Evolutionary conservation across 2,888 invertebrate genomes (phyloP), one percentile per base, ranked within the genome.

Genomic region (Microctonus hyperodae): DNA sequence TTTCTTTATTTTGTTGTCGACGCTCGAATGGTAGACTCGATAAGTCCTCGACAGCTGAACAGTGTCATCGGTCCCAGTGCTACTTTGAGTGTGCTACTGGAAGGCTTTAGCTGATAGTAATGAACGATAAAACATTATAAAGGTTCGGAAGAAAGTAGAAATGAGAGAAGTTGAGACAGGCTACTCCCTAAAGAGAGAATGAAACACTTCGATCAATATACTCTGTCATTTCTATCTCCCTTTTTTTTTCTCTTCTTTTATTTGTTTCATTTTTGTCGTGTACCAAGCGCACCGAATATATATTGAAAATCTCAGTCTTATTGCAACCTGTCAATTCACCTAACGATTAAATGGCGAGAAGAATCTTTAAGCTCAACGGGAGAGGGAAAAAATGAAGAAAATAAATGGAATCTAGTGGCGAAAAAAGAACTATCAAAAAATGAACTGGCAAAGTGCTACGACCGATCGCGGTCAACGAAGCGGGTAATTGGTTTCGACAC

Each of bases 401-500:
- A 44, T 6, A 37, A n/a, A 13, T 37, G 2, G n/a, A 1, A n/a
- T 37, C 2, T 1, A n/a, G 37, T 37, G 37, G 37, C 2, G 5
- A n/a, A 13, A 37, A 37, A 44, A 16, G 16, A 16, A n/a, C 6
- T 4, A 44, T n/a, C 6, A 4, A 44, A 44, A 20, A 25, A 53
- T n/a, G 5, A 28, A 25, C 28, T 25, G 4, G n/a, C 25, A 25
- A 5, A 11, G 25, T 59, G 37, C 65, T 65, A 50, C 65, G 68
- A 64, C 69, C 68, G 67, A 71, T 70, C 69, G 65, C 68, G 62
- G 57, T 62, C 70, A 71, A 55, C 69, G 71, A 71, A 73, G 72
- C 69, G 67, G 65, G 57, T 67, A 73, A 72, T 76, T 75, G 70
- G 72, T 72, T 75, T 69, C 60, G 69, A 56, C 61, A 44, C 35